These are phyloP conservation scores for Anolis carolinensis DNA, from an alignment of 2,113 vertebrate genomes.

Conservation along the genomic window DNA sequence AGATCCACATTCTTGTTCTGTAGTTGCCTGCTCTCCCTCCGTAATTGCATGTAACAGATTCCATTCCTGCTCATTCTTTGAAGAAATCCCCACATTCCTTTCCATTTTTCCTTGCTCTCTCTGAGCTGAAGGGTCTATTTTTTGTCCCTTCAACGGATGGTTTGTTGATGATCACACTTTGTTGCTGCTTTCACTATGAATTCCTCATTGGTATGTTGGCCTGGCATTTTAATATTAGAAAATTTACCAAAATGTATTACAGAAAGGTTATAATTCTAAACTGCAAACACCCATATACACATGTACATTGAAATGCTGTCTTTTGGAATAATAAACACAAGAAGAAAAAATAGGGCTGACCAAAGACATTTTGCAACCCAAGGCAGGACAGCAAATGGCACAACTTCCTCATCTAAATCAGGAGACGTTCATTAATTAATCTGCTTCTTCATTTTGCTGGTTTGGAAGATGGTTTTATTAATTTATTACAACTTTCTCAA, in stretches of 20 bases:
- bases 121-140: background rate
- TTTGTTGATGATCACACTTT: background rate
- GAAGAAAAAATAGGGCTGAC: background rate
- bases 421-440: background rate
- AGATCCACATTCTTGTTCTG: background rate
- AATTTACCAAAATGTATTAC: background rate
- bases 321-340: background rate
- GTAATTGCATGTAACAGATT: background rate
- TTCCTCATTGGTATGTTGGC: background rate
- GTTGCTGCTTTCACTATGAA: background rate
- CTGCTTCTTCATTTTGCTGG: background rate
- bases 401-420: background rate
- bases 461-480: background rate
- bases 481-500: background rate
- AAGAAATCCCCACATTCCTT: constrained; percentile 3
- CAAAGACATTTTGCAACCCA: background rate
- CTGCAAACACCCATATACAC: background rate
- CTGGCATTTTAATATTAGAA: background rate
- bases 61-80: background rate
- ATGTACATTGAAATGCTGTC: background rate
- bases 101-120: background rate
- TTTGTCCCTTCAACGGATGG: background rate
- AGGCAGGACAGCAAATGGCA: background rate
- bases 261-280: background rate
- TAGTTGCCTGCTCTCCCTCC: background rate